These are phyloP conservation scores for Trematocara unimaculatum DNA, from an alignment of 2,113 vertebrate genomes.

Conservation along the genomic window DNA sequence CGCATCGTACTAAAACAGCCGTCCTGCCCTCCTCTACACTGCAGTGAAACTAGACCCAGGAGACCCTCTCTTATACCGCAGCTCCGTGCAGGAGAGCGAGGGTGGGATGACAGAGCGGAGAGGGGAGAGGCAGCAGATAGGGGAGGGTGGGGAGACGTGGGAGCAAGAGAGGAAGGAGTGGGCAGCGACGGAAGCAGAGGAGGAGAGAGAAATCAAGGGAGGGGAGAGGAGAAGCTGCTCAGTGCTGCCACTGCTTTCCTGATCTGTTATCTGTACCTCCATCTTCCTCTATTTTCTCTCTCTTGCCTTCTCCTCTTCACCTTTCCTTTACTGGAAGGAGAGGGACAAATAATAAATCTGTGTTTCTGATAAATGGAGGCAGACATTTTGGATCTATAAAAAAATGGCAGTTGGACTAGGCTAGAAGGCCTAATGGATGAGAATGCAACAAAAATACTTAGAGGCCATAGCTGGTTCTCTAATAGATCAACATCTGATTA, in stretches of 20 bases:
- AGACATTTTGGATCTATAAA: neutral
- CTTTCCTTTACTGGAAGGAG: neutral
- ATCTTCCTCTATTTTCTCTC: constrained; percentile 21
- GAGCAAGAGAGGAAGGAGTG: constrained; percentile 23
- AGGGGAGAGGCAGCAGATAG: neutral
- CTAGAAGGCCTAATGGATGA: neutral
- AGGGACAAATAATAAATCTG: neutral
- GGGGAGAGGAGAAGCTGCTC: constrained; percentile 21
- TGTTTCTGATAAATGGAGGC: neutral
- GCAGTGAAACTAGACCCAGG: constrained; percentile 73
- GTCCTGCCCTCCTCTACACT: constrained; percentile 67
- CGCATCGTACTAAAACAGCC: constrained; percentile 61
- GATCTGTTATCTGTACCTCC: constrained; percentile 38
- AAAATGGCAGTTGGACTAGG: neutral
- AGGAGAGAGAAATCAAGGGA: constrained; percentile 6
- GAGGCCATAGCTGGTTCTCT: neutral
- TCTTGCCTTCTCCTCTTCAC: neutral
- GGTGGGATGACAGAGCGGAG: neutral
- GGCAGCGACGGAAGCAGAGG: constrained; percentile 15
- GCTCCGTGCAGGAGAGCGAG: constrained; percentile 47
- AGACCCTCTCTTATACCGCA: constrained; percentile 69
- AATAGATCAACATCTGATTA: neutral
- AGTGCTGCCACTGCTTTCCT: constrained; percentile 22
- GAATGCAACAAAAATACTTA: constrained; percentile 1
- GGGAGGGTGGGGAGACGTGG: neutral